phyloP scores from a whole-genome alignment of 2,113 vertebrate genomes.

The Aramus guarauna region DNA sequence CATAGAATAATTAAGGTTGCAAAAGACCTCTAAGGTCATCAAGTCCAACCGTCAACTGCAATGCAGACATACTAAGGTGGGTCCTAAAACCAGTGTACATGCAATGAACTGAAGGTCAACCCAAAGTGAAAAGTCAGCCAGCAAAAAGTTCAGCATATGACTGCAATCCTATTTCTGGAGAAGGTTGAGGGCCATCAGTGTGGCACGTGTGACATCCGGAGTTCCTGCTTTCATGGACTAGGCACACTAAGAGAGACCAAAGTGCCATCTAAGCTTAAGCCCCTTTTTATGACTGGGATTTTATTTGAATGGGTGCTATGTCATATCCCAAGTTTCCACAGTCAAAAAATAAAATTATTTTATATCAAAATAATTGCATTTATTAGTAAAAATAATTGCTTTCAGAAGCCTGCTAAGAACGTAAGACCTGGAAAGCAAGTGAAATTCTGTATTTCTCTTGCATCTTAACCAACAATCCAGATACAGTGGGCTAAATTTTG shows the following conservation, averaged over 20 bases:
- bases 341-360: neutral
- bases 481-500: neutral
- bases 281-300: fast-evolving
- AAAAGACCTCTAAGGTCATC: no score
- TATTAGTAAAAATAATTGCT: neutral
- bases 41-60: neutral
- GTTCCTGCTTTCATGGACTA: neutral
- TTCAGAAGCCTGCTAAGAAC: neutral
- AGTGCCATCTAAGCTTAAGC: fast-evolving
- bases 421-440: fast-evolving
- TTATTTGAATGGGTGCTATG: neutral
- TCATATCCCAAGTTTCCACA: neutral
- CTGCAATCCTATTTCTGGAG: neutral
- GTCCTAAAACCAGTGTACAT: neutral
- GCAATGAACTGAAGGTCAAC: fast-evolving
- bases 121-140: neutral
- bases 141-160: fast-evolving
- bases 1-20: no score
- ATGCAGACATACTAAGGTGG: neutral
- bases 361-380: fast-evolving
- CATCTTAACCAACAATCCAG: neutral
- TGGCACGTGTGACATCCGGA: fast-evolving
- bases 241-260: neutral
- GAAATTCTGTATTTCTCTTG: neutral
- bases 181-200: neutral